A percentile compares a stretch with the other conserved stretches of the same genome.
Evolutionary conservation across 2,797 vertebrate species (phyloP).

Genomic region (Rhadinocentrus ornatus): DNA sequence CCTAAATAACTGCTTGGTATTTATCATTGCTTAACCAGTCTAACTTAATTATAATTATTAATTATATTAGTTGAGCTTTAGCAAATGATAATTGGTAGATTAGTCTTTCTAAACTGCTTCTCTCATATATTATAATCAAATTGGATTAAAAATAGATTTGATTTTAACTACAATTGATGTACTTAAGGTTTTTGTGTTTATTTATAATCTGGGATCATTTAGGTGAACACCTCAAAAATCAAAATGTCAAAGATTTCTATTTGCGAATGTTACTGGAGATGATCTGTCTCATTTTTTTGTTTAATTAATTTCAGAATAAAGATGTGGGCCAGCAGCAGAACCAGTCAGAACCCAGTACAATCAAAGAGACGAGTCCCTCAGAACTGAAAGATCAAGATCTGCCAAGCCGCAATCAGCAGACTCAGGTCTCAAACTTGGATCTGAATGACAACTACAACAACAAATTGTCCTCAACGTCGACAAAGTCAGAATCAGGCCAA

Average conservation of each 20-base stretch:
- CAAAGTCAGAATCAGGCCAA: constrained; percentile 57
- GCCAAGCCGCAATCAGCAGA: constrained; percentile 68
- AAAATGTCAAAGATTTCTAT: not conserved
- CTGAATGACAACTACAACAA: constrained; percentile 92
- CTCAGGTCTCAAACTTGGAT: constrained; percentile 79
- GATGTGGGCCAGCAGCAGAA: constrained; percentile 58
- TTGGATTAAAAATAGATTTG: too few species aligned
- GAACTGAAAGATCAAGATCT: constrained; percentile 65
- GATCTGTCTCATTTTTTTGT: not conserved
- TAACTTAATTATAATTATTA: not conserved
- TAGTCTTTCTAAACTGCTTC: too few species aligned
- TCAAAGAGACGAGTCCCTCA: constrained; percentile 57
- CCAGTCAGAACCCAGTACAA: constrained; percentile 48
- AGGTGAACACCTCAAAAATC: not conserved
- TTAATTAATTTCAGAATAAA: constrained; percentile 63
- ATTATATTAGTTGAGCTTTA: too few species aligned
- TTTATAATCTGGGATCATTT: not conserved
- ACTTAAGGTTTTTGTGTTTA: not conserved
- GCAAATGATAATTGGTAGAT: too few species aligned
- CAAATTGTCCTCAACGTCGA: constrained; percentile 75
- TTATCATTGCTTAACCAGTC: too few species aligned
- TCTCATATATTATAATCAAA: too few species aligned
- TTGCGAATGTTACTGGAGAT: not conserved
- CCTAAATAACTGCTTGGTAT: too few species aligned
- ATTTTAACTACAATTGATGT: not conserved